phyloP scores from a whole-genome alignment of 2,797 vertebrate species.

The Craterocephalus amniculus region DNA sequence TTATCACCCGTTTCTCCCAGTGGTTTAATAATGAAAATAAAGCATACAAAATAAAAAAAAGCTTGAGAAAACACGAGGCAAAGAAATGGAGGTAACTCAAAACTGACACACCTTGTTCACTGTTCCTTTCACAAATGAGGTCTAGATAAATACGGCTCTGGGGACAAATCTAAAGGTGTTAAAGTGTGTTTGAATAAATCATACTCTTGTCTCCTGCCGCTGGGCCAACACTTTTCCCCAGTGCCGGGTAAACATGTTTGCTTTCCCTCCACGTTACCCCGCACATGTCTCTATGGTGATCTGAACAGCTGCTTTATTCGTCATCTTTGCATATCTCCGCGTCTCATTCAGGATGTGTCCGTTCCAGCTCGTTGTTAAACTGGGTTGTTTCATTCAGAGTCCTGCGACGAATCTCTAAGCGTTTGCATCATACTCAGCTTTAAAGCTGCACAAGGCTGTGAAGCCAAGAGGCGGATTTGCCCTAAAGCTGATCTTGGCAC shows the following conservation, averaged over 20 bases:
- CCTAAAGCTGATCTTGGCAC: slow-evolving; percentile 52
- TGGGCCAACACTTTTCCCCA: slow-evolving; percentile 60
- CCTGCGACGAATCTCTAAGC: slow-evolving; percentile 35
- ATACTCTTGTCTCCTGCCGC: slow-evolving; percentile 44
- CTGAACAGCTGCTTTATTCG: slow-evolving; percentile 51
- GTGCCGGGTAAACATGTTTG: slow-evolving; percentile 78
- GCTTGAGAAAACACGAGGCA: neutral
- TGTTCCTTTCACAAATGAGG: neutral
- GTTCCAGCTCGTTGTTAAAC: slow-evolving; percentile 22
- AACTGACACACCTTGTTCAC: slow-evolving; percentile 1
- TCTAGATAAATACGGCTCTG: slow-evolving; percentile 10
- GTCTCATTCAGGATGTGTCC: slow-evolving; percentile 16
- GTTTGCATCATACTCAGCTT: slow-evolving; percentile 1
- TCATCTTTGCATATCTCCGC: slow-evolving; percentile 31
- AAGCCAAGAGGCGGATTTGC: slow-evolving; percentile 51
- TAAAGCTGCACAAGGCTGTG: slow-evolving; percentile 8
- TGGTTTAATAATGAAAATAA: neutral
- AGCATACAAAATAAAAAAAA: neutral
- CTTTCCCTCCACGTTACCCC: slow-evolving; percentile 60
- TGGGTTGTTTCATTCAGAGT: neutral
- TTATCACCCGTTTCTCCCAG: neutral
- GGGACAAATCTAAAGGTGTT: slow-evolving; percentile 31
- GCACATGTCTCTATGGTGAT: slow-evolving; percentile 70
- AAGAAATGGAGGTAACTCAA: neutral
- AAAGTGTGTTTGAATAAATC: slow-evolving; percentile 56